Evolutionary conservation across 2,797 vertebrate species (phyloP), one percentile per base, ranked within the genome.

Genomic region (Tympanoctomys barrerae): DNA sequence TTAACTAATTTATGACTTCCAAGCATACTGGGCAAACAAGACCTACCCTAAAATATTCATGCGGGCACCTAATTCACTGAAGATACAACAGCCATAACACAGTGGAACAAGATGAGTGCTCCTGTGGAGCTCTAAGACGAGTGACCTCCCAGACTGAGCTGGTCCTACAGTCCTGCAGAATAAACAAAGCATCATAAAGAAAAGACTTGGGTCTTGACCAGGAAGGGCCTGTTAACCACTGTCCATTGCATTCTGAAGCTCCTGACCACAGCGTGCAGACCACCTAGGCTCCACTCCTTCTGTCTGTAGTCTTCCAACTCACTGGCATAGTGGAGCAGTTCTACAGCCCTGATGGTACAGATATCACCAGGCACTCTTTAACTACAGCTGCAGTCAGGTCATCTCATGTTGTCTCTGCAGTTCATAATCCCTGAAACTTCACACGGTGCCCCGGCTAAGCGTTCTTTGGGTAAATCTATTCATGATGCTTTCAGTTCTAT

Each of bases 311-410:
- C 87, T 82, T 92, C 64, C 70, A 64, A 93, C 79, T 31, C 82
- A 61, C 39, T 22, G 22, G 82, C 49, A 36, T 49, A 46, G n/a
- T 1, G 1, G 6, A 42, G 12, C 1, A 0, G 28, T 33, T 26
- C 42, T 2, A 11, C 0, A 0, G 21, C 24, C 1, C 0, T 31
- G 24, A 73, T 0, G 9, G 21, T 8, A 13, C 0, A 6, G 19
- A 59, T 11, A 4, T 2, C n/a, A 31, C 4, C n/a, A 5, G 4
- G 42, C 59, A 5, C 61, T 39, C 46, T 39, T 49, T 39, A 36
- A 77, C 36, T 0, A 18, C 46, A 75, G 46, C 42, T 33, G 5
- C 6, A 28, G 39, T 9, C 36, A 68, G n/a, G 49, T 7, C 0
- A 0, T 0, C 5, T 4, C 3, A 3, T 16, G 22, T 2, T 21